A percentile compares a stretch with the other conserved stretches of the same genome.
These are phyloP conservation scores for Pontoporia blainvillei DNA, from an alignment of 2,113 vertebrate species.

Conservation along the genomic window DNA sequence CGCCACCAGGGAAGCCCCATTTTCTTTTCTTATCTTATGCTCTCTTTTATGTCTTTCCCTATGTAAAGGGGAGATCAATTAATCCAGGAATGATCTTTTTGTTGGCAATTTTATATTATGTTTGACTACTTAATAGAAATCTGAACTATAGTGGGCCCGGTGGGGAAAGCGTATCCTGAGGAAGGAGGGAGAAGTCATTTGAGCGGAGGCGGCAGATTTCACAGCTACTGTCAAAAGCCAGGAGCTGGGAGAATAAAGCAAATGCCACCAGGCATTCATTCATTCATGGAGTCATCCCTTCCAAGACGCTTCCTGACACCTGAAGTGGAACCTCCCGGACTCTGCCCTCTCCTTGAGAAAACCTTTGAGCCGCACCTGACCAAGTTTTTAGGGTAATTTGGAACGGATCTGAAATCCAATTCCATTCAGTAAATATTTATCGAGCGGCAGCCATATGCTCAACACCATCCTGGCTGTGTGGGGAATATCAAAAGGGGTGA, in stretches of 20 bases:
- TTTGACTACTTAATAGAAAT: conserved; percentile 71
- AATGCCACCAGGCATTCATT: not conserved
- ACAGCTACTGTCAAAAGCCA: not conserved
- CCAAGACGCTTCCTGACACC: too few species aligned
- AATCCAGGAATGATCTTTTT: conserved; percentile 66
- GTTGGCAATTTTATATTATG: conserved; percentile 66
- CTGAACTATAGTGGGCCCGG: not conserved
- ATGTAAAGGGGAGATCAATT: conserved; percentile 76
- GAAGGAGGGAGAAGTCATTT: conserved; percentile 19
- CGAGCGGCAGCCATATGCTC: not conserved
- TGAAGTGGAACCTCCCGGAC: not conserved
- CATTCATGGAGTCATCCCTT: not conserved
- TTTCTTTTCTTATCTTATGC: conserved; percentile 80
- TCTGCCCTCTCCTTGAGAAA: conserved; percentile 17
- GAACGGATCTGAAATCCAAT: conserved; percentile 3
- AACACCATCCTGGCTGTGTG: not conserved
- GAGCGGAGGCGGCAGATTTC: conserved; percentile 8
- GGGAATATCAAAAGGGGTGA: not conserved
- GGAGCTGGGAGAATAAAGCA: not conserved
- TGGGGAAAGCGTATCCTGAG: accelerated
- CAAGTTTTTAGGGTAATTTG: conserved; percentile 10
- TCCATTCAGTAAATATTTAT: conserved; percentile 36
- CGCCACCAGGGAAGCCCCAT: conserved; percentile 1
- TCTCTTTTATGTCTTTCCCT: conserved; percentile 72
- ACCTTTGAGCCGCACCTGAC: not conserved